These are phyloP conservation scores for Chelidonichthys spinosus DNA, from an alignment of 2,797 vertebrate species.

Conservation along the genomic window DNA sequence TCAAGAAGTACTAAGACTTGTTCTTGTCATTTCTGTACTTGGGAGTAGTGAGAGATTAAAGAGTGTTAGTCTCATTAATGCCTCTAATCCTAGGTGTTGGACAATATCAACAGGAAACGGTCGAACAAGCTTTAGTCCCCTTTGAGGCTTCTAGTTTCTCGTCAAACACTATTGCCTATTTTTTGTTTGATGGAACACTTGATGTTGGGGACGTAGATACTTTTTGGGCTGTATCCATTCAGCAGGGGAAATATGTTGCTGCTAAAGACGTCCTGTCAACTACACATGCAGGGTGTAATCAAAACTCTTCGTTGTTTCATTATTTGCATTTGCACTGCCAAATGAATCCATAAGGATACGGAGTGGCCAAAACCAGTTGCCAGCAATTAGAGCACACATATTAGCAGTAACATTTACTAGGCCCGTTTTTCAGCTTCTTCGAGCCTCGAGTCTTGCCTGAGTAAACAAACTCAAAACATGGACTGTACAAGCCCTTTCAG, in stretches of 20 bases:
- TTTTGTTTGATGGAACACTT: too few species aligned
- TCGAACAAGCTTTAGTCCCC: neutral
- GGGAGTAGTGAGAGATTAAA: neutral
- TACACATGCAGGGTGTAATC: neutral
- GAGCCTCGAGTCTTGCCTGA: conserved; percentile 14
- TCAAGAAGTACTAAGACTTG: neutral
- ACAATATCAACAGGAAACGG: neutral
- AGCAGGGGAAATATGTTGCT: neutral
- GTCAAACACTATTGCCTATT: conserved; percentile 4
- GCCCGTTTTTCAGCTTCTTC: conserved; percentile 14
- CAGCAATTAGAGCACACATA: conserved; percentile 1
- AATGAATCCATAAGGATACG: conserved; percentile 8
- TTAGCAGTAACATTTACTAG: neutral
- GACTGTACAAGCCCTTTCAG: conserved; percentile 20
- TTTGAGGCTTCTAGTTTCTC: neutral
- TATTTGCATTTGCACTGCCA: conserved; percentile 17
- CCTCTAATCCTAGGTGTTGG: neutral
- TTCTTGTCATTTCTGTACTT: neutral
- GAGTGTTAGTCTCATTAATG: neutral
- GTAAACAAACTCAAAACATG: conserved; percentile 42
- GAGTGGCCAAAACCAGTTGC: neutral
- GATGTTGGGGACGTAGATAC: neutral
- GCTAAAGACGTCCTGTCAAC: neutral
- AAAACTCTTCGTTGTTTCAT: conserved; percentile 8
- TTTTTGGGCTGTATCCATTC: neutral